phyloP scores from a whole-genome alignment of 1,140 invertebrate species.

The Drosophila pachea region DNA sequence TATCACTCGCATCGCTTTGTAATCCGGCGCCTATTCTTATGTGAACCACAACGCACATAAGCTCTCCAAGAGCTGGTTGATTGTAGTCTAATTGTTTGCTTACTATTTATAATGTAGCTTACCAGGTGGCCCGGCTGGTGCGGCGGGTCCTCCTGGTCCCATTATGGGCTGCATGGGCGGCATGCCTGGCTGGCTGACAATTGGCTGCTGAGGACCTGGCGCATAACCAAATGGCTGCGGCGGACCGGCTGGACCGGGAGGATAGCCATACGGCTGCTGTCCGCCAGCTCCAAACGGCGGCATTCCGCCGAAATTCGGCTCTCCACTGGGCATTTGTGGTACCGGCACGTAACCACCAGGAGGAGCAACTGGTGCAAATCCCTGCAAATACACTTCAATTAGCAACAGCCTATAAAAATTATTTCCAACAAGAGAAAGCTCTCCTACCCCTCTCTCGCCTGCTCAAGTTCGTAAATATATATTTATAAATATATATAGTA shows the following conservation, averaged over 20 bases:
- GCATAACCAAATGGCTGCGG: slow-evolving; percentile 39
- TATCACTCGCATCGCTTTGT: neutral
- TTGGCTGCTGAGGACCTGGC: slow-evolving; percentile 57
- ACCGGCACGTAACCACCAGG: slow-evolving; percentile 63
- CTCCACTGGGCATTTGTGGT: slow-evolving; percentile 69
- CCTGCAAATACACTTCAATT: slow-evolving; percentile 33
- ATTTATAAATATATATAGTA: too few species aligned
- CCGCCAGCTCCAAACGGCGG: slow-evolving; percentile 24
- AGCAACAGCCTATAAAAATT: too few species aligned
- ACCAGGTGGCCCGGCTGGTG: slow-evolving; percentile 34
- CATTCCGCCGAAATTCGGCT: slow-evolving; percentile 32
- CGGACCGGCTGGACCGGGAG: slow-evolving; percentile 32
- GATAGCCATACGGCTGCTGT: slow-evolving; percentile 31
- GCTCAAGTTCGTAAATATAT: too few species aligned
- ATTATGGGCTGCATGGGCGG: slow-evolving; percentile 41
- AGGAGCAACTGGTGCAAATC: slow-evolving; percentile 51
- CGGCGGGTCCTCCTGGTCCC: slow-evolving; percentile 39
- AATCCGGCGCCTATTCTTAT: slow-evolving; percentile 1
- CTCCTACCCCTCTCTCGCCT: too few species aligned
- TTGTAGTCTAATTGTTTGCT: too few species aligned
- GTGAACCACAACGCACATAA: too few species aligned
- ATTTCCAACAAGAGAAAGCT: too few species aligned
- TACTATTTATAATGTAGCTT: slow-evolving; percentile 5
- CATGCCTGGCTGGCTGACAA: slow-evolving; percentile 66
- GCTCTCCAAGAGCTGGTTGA: too few species aligned